Evolutionary conservation across 2,888 invertebrate species (phyloP).

Genomic region (Cloeon dipterum): DNA sequence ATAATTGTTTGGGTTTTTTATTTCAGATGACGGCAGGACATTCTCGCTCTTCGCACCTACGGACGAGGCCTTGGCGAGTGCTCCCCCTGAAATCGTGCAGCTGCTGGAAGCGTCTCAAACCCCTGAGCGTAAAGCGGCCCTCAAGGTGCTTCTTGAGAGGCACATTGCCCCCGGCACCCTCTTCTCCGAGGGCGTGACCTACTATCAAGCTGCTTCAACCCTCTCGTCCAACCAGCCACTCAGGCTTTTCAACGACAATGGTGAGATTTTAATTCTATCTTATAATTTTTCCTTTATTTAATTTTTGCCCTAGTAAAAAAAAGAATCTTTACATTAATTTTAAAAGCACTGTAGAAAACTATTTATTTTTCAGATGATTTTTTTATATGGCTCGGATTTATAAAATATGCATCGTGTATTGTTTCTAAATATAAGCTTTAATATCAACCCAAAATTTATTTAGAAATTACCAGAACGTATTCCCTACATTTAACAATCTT

Average conservation of each 20-base stretch:
- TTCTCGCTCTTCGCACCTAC: conserved; percentile 71
- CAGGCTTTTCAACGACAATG: conserved; percentile 14
- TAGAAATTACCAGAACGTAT: no score
- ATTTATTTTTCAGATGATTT: no score
- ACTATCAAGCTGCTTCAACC: conserved; percentile 63
- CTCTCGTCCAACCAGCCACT: conserved; percentile 50
- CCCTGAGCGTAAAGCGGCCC: conserved; percentile 13
- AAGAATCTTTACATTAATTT: no score
- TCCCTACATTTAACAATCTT: no score
- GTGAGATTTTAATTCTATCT: not conserved
- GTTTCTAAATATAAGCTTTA: no score
- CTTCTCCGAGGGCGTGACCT: conserved; percentile 69
- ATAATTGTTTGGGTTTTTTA: no score
- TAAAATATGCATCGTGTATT: no score
- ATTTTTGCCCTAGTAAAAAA: no score
- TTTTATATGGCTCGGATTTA: no score
- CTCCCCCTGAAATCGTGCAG: conserved; percentile 21
- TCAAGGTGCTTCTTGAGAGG: conserved; percentile 47
- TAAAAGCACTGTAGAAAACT: no score
- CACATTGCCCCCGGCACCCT: conserved; percentile 57
- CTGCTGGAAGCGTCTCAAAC: conserved; percentile 1
- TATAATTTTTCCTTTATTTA: no score
- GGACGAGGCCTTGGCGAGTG: conserved; percentile 51
- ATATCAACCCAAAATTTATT: no score
- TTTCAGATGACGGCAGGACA: conserved; percentile 26